A percentile compares a stretch with the other conserved stretches of the same genome.
Evolutionary conservation across 2,113 vertebrate species (phyloP).

Genomic region (Platichthys flesus): DNA sequence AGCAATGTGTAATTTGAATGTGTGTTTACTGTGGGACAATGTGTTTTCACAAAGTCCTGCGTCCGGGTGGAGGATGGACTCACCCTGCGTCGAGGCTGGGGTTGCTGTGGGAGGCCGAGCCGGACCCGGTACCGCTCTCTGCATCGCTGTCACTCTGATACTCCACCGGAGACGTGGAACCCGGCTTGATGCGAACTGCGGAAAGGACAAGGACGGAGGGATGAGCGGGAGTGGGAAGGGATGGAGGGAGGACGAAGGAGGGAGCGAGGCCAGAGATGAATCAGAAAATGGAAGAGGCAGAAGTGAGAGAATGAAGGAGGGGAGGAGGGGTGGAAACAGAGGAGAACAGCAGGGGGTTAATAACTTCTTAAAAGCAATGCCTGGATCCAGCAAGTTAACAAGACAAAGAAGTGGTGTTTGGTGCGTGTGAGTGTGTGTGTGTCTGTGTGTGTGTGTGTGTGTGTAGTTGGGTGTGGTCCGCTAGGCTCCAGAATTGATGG

Average conservation of each 20-base stretch:
- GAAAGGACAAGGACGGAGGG: not conserved
- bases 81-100: constrained; percentile 81
- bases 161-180: constrained; percentile 84
- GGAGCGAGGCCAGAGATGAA: not conserved
- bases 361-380: constrained; percentile 30
- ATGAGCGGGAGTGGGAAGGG: not conserved
- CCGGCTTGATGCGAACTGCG: constrained; percentile 83
- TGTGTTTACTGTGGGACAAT: too few species aligned
- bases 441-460: constrained; percentile 27
- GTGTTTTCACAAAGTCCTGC: too few species aligned
- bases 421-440: constrained; percentile 25
- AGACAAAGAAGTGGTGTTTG: constrained; percentile 31
- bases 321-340: not conserved
- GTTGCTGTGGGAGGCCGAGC: constrained; percentile 79
- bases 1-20: too few species aligned
- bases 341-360: constrained; percentile 58
- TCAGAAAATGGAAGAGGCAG: constrained; percentile 6
- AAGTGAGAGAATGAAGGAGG: not conserved
- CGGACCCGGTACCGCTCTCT: constrained; percentile 83
- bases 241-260: not conserved
- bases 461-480: constrained; percentile 12
- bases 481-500: constrained; percentile 29
- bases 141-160: constrained; percentile 84
- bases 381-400: constrained; percentile 42
- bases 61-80: constrained; percentile 18